Base-by-base conservation (phyloP, 2,797 vertebrate species). In the Urophycis tenuis region DNA sequence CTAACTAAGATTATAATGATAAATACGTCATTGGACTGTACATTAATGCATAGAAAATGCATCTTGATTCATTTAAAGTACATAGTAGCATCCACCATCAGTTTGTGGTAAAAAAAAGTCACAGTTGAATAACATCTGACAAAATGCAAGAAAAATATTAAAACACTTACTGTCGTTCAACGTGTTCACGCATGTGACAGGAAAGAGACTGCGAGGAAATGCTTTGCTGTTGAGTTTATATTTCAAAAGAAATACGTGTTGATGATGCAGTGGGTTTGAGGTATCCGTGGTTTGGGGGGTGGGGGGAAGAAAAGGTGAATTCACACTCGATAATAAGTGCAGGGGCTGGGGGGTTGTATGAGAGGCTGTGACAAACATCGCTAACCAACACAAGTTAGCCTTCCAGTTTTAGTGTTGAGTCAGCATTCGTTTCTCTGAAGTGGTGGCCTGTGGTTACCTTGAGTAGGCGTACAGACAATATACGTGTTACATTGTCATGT, bases 401-500 rank as follows among this genome's bases (percentile, higher is more conserved):
- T 60, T 60, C 53, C 53, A 60, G n/a, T 60, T 60, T 5, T 1
- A 53, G 17, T 53, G 19, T 22, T 5, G 53, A 60, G 22, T 60
- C 22, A 60, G 53, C 53, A 39, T 22, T 75, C 49, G 77, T 83
- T 89, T 86, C 85, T 86, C 78, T 84, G 81, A 89, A 86, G 77
- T 84, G 83, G 85, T n/a, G 69, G 53, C n/a, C 7, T 84, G 75
- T 71, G 81, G 80, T 67, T 1, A 22, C 1, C n/a, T 60, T n/a
- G n/a, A 25, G 17, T 60, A n/a, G 53, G 49, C 19, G 19, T 9
- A 8, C 6, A 60, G n/a, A 15, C 15, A 49, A 22, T 49, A 49
- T 49, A 49, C 4, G 35, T 36, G 9, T 9, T 36, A 36, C 45
- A 49, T 5, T 39, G 7, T 39, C 7, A 60, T n/a, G 22, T 22